These are phyloP conservation scores for Fopius arisanus DNA, from an alignment of 1,140 invertebrate species.

Conservation along the genomic window DNA sequence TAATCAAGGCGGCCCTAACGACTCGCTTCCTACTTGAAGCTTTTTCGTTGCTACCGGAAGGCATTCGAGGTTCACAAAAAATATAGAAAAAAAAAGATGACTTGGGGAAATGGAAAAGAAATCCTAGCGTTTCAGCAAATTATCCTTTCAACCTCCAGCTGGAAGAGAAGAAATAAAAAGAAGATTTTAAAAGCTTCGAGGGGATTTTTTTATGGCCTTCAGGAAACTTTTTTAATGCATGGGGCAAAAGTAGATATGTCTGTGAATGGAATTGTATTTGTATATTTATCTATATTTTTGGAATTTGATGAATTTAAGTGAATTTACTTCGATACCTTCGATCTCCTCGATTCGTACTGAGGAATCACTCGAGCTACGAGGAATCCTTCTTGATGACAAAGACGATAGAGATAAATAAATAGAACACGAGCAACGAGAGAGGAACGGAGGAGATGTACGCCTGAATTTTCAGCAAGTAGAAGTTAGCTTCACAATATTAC, in stretches of 20 bases:
- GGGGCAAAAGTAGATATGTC: not conserved
- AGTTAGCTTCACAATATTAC: conserved; percentile 18
- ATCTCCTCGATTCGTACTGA: not conserved
- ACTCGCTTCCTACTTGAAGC: conserved; percentile 56
- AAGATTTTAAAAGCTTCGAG: no score
- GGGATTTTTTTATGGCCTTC: not conserved
- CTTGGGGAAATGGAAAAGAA: not conserved
- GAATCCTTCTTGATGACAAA: not conserved
- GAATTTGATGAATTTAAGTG: no score
- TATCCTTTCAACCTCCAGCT: no score
- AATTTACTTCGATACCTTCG: no score
- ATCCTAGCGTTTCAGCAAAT: conserved; percentile 12
- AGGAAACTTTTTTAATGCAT: not conserved
- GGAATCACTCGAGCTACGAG: not conserved
- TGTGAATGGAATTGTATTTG: no score
- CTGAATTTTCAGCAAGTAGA: conserved; percentile 14
- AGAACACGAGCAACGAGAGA: not conserved
- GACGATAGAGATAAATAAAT: not conserved
- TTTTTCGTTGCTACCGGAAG: conserved; percentile 36
- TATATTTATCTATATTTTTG: no score
- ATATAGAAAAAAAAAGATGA: not conserved
- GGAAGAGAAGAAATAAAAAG: no score
- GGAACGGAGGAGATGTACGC: not conserved
- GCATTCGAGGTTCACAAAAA: not conserved
- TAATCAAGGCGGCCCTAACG: conserved; percentile 52